Conservation (phyloP, 1,140 invertebrate genomes). For the Venustaconcha ellipsiformis region DNA sequence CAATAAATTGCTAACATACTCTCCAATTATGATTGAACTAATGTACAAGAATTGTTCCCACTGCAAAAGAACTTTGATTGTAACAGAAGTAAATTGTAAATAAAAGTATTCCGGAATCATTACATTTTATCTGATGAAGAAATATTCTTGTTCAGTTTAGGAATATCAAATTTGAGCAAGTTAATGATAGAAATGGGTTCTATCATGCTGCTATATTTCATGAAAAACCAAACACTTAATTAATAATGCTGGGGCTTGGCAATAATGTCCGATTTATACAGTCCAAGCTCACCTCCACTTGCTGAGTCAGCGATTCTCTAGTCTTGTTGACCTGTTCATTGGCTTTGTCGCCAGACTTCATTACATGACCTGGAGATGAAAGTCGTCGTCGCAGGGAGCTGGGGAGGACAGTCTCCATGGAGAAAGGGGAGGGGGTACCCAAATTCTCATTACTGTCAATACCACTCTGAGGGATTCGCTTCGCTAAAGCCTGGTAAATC, state of each 20-base stretch:
- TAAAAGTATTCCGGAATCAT: no score
- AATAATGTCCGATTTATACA: background rate
- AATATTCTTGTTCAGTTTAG: no score
- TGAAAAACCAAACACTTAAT: constrained; percentile 16
- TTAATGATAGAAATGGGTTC: no score
- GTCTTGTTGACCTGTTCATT: constrained; percentile 72
- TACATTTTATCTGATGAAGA: no score
- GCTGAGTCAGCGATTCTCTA: constrained; percentile 73
- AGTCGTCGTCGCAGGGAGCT: constrained; percentile 77
- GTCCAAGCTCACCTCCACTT: constrained; percentile 63
- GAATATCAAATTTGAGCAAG: no score
- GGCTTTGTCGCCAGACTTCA: constrained; percentile 43
- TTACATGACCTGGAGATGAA: constrained; percentile 75
- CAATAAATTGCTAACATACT: no score
- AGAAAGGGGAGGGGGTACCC: constrained; percentile 67
- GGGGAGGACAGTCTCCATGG: constrained; percentile 67
- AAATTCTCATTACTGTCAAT: constrained; percentile 42
- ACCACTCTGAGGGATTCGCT: constrained; percentile 59
- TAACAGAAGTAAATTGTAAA: no score
- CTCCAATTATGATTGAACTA: no score
- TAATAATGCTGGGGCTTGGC: no score
- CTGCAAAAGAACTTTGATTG: no score
- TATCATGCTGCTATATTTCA: no score
- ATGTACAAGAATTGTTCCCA: no score
- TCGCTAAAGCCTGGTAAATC: constrained; percentile 68